Conservation (phyloP, 2,797 vertebrate species). For the Schizopygopsis pylzovi region DNA sequence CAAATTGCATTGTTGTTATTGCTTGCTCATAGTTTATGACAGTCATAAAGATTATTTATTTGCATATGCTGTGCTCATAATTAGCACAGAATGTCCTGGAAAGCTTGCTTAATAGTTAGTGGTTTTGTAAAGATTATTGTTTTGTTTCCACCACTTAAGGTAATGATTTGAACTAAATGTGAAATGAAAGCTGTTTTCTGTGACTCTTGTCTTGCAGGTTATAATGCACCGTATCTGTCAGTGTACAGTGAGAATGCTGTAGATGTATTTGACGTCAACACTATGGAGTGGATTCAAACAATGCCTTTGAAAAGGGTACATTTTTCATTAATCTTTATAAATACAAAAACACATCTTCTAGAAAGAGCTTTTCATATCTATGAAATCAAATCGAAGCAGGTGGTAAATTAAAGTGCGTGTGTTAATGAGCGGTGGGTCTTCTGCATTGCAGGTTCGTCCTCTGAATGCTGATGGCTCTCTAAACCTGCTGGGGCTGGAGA, state of each 20-base stretch:
- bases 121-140: neutral
- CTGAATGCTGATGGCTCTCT: conserved; percentile 95
- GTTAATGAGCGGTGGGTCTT: conserved; percentile 6
- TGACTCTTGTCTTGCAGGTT: conserved; percentile 79
- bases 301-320: conserved; percentile 95
- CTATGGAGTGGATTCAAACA: conserved; percentile 99
- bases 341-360: neutral
- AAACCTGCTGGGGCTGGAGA: conserved; percentile 95
- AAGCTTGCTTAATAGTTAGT: neutral
- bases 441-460: conserved; percentile 85
- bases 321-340: neutral
- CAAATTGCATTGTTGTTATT: neutral
- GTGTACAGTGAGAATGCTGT: conserved; percentile 98
- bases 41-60: neutral
- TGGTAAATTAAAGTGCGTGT: neutral
- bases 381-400: neutral
- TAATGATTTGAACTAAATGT: neutral
- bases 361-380: neutral
- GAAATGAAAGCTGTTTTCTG: neutral
- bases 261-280: conserved; percentile 96
- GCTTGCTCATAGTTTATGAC: neutral
- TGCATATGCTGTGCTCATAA: neutral
- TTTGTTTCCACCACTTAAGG: neutral
- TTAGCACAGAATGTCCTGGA: neutral
- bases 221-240: conserved; percentile 97